phyloP scores from a whole-genome alignment of 2,113 vertebrate species.

The Vicugna pacos region DNA sequence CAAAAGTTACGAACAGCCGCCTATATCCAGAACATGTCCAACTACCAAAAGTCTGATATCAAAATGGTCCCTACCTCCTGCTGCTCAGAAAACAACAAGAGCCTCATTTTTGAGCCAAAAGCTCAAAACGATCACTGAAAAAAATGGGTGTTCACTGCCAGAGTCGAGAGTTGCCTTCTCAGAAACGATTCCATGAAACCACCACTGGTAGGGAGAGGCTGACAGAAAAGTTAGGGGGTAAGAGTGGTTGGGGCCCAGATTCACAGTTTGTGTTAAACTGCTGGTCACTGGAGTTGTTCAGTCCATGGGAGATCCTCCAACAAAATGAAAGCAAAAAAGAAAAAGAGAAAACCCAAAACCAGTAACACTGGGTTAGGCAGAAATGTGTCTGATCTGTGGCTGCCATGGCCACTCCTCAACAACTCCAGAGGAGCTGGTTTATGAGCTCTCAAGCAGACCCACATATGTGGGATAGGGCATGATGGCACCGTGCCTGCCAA shows the following conservation, averaged over 20 bases:
- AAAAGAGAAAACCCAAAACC: background rate
- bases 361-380: background rate
- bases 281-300: slow-evolving; percentile 14
- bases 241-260: slow-evolving; percentile 1
- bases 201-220: background rate
- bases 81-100: slow-evolving; percentile 74
- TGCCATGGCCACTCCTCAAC: background rate
- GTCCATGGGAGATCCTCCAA: background rate
- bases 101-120: slow-evolving; percentile 49
- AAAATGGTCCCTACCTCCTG: slow-evolving; percentile 68
- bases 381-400: background rate
- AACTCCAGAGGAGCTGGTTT: background rate
- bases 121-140: background rate
- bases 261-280: slow-evolving; percentile 55
- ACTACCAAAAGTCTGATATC: slow-evolving; percentile 68
- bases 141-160: background rate
- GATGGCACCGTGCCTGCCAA: background rate
- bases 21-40: slow-evolving; percentile 25
- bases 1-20: slow-evolving; percentile 62
- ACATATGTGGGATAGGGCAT: fast-evolving
- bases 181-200: background rate
- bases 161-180: slow-evolving; percentile 18
- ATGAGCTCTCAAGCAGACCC: background rate
- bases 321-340: background rate
- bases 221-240: background rate